A percentile compares a stretch with the other conserved stretches of the same genome.
These are phyloP conservation scores for Schizopygopsis malacanthus DNA, from an alignment of 2,797 vertebrate species.

Conservation along the genomic window DNA sequence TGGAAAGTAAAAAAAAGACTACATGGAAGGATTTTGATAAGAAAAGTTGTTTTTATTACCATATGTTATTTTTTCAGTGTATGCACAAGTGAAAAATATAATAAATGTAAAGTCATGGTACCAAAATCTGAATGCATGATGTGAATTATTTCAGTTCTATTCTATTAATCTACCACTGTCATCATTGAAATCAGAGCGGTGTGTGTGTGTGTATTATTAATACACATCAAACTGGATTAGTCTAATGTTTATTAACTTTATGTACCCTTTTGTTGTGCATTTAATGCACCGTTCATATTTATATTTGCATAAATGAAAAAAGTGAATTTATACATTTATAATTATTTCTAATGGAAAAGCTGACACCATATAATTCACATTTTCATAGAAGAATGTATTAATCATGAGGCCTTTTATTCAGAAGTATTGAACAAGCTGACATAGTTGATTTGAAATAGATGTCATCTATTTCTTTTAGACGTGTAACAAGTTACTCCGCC, in stretches of 20 bases:
- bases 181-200: background rate
- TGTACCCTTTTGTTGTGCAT: background rate
- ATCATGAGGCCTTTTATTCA: slow-evolving; percentile 44
- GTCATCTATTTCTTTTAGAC: slow-evolving; percentile 1
- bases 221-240: no score
- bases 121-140: slow-evolving; percentile 47
- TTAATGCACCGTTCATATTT: background rate
- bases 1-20: slow-evolving; percentile 60
- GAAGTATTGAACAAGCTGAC: slow-evolving; percentile 24
- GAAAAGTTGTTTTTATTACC: slow-evolving; percentile 64
- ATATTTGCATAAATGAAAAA: background rate
- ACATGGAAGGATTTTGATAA: slow-evolving; percentile 66
- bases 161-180: background rate
- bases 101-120: slow-evolving; percentile 75
- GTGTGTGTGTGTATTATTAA: no score
- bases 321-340: background rate
- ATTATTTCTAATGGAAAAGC: background rate
- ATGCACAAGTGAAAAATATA: slow-evolving; percentile 74
- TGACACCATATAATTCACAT: background rate
- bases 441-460: slow-evolving; percentile 28
- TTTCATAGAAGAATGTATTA: slow-evolving; percentile 35
- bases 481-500: slow-evolving; percentile 34
- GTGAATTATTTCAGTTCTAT: background rate
- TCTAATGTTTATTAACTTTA: background rate
- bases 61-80: slow-evolving; percentile 75